phyloP scores from a whole-genome alignment of 2,888 invertebrate genomes.

The Diarsia mendica region DNA sequence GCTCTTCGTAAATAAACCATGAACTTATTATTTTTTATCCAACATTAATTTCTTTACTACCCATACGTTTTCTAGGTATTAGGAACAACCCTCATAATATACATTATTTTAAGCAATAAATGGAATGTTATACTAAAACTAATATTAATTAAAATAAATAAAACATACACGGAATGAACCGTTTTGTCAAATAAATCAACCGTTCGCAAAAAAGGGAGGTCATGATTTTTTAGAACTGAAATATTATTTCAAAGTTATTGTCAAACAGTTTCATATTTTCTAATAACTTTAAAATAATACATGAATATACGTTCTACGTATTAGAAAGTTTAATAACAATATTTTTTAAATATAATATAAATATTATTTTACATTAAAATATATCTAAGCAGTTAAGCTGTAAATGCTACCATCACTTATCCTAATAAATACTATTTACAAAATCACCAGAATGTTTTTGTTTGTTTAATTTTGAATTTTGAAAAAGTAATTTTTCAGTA shows the following conservation, averaged over 20 bases:
- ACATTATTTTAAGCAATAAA: slow-evolving; percentile 76
- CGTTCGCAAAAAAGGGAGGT: slow-evolving; percentile 54
- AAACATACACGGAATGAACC: slow-evolving; percentile 63
- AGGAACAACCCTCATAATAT: slow-evolving; percentile 85
- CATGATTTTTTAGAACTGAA: slow-evolving; percentile 66
- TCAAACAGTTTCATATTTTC: slow-evolving; percentile 37
- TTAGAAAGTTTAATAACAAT: slow-evolving; percentile 84
- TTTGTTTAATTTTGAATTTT: slow-evolving; percentile 64
- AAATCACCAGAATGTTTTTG: slow-evolving; percentile 86
- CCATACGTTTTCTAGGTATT: slow-evolving; percentile 77
- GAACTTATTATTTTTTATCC: slow-evolving; percentile 49
- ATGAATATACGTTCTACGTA: slow-evolving; percentile 82
- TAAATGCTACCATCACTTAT: slow-evolving; percentile 88
- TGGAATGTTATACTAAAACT: slow-evolving; percentile 77
- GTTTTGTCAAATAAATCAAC: slow-evolving; percentile 61
- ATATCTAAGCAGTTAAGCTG: slow-evolving; percentile 87
- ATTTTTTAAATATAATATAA: slow-evolving; percentile 88
- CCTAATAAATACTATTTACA: slow-evolving; percentile 90
- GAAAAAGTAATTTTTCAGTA: slow-evolving; percentile 44
- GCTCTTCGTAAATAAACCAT: slow-evolving; percentile 53
- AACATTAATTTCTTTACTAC: slow-evolving; percentile 67
- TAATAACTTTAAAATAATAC: slow-evolving; percentile 66
- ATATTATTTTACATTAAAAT: slow-evolving; percentile 89
- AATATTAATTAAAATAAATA: slow-evolving; percentile 78
- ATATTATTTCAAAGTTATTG: slow-evolving; percentile 59